Evolutionary conservation across 2,888 invertebrate species (phyloP).

Genomic region (Chrysolina oricalcia): DNA sequence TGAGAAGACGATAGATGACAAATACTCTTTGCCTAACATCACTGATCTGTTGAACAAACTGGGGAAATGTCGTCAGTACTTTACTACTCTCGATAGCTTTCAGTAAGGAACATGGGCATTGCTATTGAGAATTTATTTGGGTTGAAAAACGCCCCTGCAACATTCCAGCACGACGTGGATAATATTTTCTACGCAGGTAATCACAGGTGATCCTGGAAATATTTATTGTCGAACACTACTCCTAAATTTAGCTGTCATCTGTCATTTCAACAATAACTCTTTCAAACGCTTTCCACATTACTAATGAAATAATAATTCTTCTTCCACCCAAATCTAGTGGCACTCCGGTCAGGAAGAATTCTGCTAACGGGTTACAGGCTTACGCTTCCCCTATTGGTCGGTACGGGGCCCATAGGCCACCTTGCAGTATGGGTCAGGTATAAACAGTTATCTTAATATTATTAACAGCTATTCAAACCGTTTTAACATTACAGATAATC

Average conservation of each 20-base stretch:
- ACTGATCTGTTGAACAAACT: too few relatives aligned
- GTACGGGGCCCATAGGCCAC: conserved; percentile 78
- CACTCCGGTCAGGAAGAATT: conserved; percentile 58
- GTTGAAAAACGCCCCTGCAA: too few relatives aligned
- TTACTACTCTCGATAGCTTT: too few relatives aligned
- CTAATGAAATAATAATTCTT: background rate
- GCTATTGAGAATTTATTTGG: too few relatives aligned
- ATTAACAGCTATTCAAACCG: conserved; percentile 29
- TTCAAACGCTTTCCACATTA: background rate
- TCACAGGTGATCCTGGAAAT: too few relatives aligned
- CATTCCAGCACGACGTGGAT: too few relatives aligned
- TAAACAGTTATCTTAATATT: conserved; percentile 27
- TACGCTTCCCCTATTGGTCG: conserved; percentile 71
- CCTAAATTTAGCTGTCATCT: background rate
- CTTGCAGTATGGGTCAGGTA: conserved; percentile 81
- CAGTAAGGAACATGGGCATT: too few relatives aligned
- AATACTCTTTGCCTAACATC: too few relatives aligned
- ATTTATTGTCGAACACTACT: too few relatives aligned
- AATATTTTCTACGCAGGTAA: too few relatives aligned
- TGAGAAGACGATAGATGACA: too few relatives aligned
- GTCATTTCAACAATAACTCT: background rate
- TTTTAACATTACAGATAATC: conserved; percentile 76
- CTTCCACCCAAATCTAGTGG: conserved; percentile 50
- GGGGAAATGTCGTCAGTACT: too few relatives aligned
- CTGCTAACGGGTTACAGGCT: conserved; percentile 68